phyloP scores from a whole-genome alignment of 1,140 invertebrate species.

The Schlechtendalia chinensis region DNA sequence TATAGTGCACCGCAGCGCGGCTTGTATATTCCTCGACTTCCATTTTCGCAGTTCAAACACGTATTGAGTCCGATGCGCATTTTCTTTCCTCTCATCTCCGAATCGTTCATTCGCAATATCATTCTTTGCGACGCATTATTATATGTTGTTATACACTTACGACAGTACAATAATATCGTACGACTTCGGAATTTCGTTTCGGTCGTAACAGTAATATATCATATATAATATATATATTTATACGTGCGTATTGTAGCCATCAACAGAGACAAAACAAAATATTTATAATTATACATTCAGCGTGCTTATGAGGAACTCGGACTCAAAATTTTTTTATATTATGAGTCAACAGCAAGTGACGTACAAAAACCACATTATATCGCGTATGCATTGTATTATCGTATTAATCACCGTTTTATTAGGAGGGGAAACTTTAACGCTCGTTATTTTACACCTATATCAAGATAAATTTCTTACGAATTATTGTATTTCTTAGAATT shows the following conservation, averaged over 20 bases:
- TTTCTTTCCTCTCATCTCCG: not conserved
- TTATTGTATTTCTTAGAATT: too few species aligned
- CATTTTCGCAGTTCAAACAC: constrained; percentile 2
- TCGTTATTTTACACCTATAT: too few species aligned
- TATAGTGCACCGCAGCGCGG: too few species aligned
- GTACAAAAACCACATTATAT: not conserved
- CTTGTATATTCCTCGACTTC: not conserved
- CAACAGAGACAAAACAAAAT: not conserved
- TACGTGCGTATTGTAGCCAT: not conserved
- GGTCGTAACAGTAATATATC: not conserved
- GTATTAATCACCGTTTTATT: not conserved
- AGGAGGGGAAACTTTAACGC: constrained; percentile 19
- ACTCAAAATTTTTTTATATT: not conserved
- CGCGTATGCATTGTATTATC: not conserved
- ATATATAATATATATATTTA: too few species aligned
- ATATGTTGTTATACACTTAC: not conserved
- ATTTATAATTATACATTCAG: not conserved
- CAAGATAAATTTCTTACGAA: too few species aligned
- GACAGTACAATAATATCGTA: not conserved
- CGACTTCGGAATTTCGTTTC: not conserved
- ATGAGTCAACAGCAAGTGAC: not conserved
- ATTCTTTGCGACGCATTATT: not conserved
- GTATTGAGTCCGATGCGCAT: not conserved
- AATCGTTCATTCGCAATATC: not conserved
- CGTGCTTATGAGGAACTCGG: not conserved